Conservation (phyloP, 2,888 invertebrate genomes). For the Alitta virens region DNA sequence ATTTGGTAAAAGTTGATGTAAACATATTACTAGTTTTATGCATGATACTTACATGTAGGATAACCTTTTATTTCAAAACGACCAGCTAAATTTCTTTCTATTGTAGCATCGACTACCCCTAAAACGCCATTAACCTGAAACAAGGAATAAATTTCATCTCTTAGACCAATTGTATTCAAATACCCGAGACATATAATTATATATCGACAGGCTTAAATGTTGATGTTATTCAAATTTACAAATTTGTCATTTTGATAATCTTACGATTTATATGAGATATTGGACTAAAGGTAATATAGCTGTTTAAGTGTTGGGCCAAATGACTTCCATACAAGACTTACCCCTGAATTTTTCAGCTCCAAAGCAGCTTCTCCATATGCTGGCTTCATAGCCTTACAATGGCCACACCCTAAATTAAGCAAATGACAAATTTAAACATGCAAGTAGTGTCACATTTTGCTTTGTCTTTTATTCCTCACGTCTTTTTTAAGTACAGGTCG, state of each 20-base stretch:
- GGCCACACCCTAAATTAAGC: constrained; percentile 75
- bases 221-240: too few relatives aligned
- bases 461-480: too few relatives aligned
- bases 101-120: constrained; percentile 69
- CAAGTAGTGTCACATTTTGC: too few relatives aligned
- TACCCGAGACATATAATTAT: too few relatives aligned
- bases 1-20: too few relatives aligned
- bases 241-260: too few relatives aligned
- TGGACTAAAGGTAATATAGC: too few relatives aligned
- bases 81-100: constrained; percentile 62
- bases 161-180: too few relatives aligned
- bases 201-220: too few relatives aligned
- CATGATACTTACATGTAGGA: constrained; percentile 66
- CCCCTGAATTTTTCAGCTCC: constrained; percentile 42
- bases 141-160: not conserved
- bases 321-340: constrained; percentile 24
- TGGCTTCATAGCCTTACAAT: constrained; percentile 71
- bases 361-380: constrained; percentile 62
- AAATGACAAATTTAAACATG: constrained; percentile 11
- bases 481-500: too few relatives aligned
- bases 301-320: too few relatives aligned
- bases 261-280: too few relatives aligned
- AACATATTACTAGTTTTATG: not conserved
- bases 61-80: constrained; percentile 66
- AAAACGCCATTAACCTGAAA: constrained; percentile 39